These are phyloP conservation scores for Macrocentrus cingulum DNA, from an alignment of 1,140 invertebrate species.

Conservation along the genomic window DNA sequence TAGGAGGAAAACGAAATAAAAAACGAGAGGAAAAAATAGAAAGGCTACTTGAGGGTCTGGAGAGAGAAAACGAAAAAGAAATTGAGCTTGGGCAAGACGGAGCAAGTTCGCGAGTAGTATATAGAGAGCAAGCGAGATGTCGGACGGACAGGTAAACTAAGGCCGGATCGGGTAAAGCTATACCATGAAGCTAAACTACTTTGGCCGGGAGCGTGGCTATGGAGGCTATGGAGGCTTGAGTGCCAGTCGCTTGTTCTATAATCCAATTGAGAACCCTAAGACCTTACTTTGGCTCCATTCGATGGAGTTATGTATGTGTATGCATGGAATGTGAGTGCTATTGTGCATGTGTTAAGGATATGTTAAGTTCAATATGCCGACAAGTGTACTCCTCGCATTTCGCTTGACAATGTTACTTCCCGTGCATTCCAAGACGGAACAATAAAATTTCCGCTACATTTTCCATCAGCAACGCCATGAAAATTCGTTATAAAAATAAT, in stretches of 20 bases:
- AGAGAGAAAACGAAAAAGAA: neutral
- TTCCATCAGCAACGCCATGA: too few species aligned
- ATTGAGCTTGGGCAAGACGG: neutral
- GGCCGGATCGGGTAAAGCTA: constrained; percentile 41
- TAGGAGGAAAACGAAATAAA: neutral
- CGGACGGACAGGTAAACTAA: constrained; percentile 44
- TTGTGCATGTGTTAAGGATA: constrained; percentile 29
- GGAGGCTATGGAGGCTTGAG: constrained; percentile 40
- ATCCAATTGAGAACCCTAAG: constrained; percentile 47
- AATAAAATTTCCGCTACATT: neutral
- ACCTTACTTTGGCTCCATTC: constrained; percentile 33
- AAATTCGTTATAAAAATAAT: too few species aligned
- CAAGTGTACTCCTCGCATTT: constrained; percentile 20
- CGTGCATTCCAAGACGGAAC: neutral
- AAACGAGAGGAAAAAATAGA: neutral
- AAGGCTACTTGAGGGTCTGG: neutral
- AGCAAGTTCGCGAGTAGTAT: constrained; percentile 15
- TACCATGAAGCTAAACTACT: constrained; percentile 47
- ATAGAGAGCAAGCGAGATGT: constrained; percentile 37
- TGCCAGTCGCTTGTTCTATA: constrained; percentile 46
- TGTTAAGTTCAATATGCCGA: constrained; percentile 43
- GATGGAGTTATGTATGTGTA: constrained; percentile 30
- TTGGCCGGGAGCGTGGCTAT: constrained; percentile 35
- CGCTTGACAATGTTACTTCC: neutral
- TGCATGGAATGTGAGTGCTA: constrained; percentile 23